Conservation (phyloP, 2,888 invertebrate species). For the Drosophila ezoana region DNA sequence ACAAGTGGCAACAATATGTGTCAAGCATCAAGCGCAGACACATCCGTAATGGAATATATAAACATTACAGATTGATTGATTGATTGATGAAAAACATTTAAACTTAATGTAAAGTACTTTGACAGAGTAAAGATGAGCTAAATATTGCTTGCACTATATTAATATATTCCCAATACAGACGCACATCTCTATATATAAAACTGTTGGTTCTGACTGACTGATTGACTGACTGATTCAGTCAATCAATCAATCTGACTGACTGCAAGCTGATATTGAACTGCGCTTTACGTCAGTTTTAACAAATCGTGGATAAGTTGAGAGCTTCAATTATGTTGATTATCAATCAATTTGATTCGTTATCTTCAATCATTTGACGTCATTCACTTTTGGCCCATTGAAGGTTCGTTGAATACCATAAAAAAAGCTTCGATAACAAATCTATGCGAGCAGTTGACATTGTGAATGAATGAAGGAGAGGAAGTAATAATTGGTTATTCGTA, state of each 20-base stretch:
- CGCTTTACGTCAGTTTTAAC: too few relatives aligned
- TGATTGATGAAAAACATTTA: not conserved
- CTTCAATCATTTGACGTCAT: not conserved
- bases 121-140: too few relatives aligned
- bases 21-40: slow-evolving; percentile 25
- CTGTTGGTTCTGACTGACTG: too few relatives aligned
- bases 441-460: not conserved
- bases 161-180: too few relatives aligned
- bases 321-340: not conserved
- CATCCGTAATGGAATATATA: slow-evolving; percentile 46
- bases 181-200: too few relatives aligned
- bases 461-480: slow-evolving; percentile 1
- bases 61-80: not conserved
- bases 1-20: slow-evolving; percentile 54
- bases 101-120: too few relatives aligned
- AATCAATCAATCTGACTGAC: too few relatives aligned
- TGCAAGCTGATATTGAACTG: too few relatives aligned
- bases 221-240: too few relatives aligned
- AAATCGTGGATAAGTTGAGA: too few relatives aligned
- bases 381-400: not conserved
- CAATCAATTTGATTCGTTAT: not conserved
- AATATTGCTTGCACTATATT: too few relatives aligned
- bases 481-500: not conserved
- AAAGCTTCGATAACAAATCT: not conserved
- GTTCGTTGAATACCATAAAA: not conserved